Conservation (phyloP, 2,113 vertebrate genomes). For the Turdus rufiventris region DNA sequence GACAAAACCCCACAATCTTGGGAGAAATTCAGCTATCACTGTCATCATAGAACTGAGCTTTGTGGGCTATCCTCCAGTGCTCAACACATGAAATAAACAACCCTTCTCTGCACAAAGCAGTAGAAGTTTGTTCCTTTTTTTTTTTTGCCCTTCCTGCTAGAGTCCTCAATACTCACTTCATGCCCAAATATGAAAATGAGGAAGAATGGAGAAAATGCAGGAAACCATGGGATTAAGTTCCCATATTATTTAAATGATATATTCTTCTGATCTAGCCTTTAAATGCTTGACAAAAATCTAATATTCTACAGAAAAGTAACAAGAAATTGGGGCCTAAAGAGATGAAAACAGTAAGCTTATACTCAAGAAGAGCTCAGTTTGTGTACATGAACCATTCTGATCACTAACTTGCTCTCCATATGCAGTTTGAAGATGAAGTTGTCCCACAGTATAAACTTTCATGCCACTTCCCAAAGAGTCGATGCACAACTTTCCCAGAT, state of each 20-base stretch:
- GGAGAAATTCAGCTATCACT: neutral
- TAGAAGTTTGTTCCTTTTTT: neutral
- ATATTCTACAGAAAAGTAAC: neutral
- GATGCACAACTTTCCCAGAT: conserved; percentile 83
- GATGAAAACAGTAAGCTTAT: neutral
- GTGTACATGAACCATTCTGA: neutral
- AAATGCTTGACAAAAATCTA: neutral
- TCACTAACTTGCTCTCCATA: conserved; percentile 94
- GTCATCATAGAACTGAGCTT: neutral
- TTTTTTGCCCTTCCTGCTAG: neutral
- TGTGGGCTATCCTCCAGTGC: neutral
- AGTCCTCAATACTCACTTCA: neutral
- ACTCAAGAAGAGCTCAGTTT: neutral
- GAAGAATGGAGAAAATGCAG: neutral
- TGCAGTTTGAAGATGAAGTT: conserved; percentile 82
- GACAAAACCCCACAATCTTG: neutral
- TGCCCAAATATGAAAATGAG: neutral
- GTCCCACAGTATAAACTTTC: conserved; percentile 89
- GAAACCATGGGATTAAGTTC: neutral
- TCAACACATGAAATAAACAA: neutral
- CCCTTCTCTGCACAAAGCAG: neutral
- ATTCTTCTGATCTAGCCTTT: neutral
- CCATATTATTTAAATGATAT: neutral
- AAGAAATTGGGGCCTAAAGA: neutral
- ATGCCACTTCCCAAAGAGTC: conserved; percentile 94